A percentile compares a stretch with the other conserved stretches of the same genome.
These are phyloP conservation scores for Alosa alosa DNA, from an alignment of 2,113 vertebrate genomes.

Conservation along the genomic window DNA sequence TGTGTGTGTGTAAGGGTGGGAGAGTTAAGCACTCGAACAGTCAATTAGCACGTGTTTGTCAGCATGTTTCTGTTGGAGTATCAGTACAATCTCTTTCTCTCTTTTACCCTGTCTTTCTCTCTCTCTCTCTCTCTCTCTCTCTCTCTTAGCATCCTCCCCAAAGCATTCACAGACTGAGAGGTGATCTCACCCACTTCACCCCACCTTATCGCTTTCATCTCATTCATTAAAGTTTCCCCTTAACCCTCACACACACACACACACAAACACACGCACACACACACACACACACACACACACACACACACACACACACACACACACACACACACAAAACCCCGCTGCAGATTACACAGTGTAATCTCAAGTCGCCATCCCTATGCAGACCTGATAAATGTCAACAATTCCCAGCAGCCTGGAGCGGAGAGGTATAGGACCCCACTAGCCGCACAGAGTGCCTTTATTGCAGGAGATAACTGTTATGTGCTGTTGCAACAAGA, in stretches of 20 bases:
- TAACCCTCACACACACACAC: not conserved
- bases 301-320: not conserved
- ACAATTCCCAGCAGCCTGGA: slow-evolving; percentile 50
- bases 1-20: not conserved
- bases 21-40: too few species aligned
- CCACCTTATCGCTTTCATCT: slow-evolving; percentile 55
- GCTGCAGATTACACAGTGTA: slow-evolving; percentile 57
- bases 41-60: not conserved
- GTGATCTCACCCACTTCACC: slow-evolving; percentile 36
- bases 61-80: not conserved
- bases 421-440: slow-evolving; percentile 30
- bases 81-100: too few species aligned
- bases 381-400: slow-evolving; percentile 63
- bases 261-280: not conserved
- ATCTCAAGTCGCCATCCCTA: slow-evolving; percentile 63
- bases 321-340: slow-evolving; percentile 29
- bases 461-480: slow-evolving; percentile 60
- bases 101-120: too few species aligned
- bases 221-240: slow-evolving; percentile 47
- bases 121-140: not conserved
- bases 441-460: slow-evolving; percentile 45
- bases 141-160: not conserved
- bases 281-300: not conserved
- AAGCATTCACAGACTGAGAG: not conserved
- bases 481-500: slow-evolving; percentile 51